Base-by-base conservation (phyloP, 1,140 invertebrate species). In the Listronotus bonariensis region DNA sequence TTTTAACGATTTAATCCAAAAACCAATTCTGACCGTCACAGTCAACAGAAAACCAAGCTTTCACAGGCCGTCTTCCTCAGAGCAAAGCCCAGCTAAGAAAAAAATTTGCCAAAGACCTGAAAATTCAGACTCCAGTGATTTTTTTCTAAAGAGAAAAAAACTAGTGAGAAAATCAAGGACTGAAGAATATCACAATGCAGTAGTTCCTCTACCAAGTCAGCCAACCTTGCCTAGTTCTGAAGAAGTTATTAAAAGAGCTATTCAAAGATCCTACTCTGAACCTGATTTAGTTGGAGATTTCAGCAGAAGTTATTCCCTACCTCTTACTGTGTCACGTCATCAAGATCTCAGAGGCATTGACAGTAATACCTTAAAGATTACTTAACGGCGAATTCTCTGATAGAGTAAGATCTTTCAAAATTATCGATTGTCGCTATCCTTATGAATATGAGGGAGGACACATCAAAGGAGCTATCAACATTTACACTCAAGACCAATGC, bases 391-490 rank as follows among this genome's bases (percentile, higher is more conserved):
- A 89, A 0, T 95, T 83, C 68, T 69, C 74, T 6, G 77, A 89
- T 36, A 74, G 71, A 40, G 82, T 95, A 10, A 76, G 75, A 3
- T 84, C 85, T 3, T 94, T 82, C 71, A 82, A 84, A 73, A 85
- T 91, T 41, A 86, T 91, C 11, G 89, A 91, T 73, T 91, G 89
- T 72, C 88, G 97, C 0, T 99, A 97, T 80, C 97, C 97, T 0
- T 99, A 98, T 76, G 97, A 99, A 79, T 99, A 81, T 76, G 88
- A 96, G 14, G 96, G 92, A 17, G 97, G 97, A 0, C 97, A 99
- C 75, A 97, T 99, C 42, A 75, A 78, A 12, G 90, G 90, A 3
- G 92, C 95, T 0, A 71, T 87, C 54, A 97, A 97, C 80, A 77
- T 97, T 8, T 95, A 89, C 77, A 92, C 88, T 0, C 87, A 88